Evolutionary conservation across 37 sponge, comb jelly and placozoan genomes (phyloP).

Genomic region (Dysidea cf. avara): DNA sequence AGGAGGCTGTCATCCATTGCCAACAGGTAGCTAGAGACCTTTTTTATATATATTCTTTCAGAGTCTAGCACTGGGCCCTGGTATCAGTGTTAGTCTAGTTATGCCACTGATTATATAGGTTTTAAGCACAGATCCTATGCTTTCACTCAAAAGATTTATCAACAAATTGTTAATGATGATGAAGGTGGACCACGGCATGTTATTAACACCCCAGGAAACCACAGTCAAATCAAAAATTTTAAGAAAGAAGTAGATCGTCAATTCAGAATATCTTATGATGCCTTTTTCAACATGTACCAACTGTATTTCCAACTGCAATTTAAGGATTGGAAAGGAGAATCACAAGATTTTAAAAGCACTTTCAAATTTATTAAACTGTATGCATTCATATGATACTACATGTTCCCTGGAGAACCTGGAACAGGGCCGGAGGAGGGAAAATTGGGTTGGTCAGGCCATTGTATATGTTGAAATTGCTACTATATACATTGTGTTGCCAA

Average conservation of each 20-base stretch:
- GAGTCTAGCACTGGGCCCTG: no score
- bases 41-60: no score
- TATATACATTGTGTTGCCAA: no score
- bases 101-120: not conserved
- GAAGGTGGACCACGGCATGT: not conserved
- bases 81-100: no score
- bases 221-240: not conserved
- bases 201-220: no score
- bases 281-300: constrained; percentile 1
- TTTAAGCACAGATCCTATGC: not conserved
- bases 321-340: constrained; percentile 7
- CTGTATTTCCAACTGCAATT: constrained; percentile 5
- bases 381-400: no score
- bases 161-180: not conserved
- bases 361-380: not conserved
- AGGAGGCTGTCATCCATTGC: no score
- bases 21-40: no score
- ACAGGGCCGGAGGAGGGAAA: no score
- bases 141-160: not conserved
- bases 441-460: no score
- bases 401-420: no score
- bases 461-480: no score
- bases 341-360: not conserved
- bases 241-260: not conserved
- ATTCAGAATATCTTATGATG: constrained; percentile 4